Base-by-base conservation (phyloP, 2,888 invertebrate species). In the Willowsia nigromaculata region DNA sequence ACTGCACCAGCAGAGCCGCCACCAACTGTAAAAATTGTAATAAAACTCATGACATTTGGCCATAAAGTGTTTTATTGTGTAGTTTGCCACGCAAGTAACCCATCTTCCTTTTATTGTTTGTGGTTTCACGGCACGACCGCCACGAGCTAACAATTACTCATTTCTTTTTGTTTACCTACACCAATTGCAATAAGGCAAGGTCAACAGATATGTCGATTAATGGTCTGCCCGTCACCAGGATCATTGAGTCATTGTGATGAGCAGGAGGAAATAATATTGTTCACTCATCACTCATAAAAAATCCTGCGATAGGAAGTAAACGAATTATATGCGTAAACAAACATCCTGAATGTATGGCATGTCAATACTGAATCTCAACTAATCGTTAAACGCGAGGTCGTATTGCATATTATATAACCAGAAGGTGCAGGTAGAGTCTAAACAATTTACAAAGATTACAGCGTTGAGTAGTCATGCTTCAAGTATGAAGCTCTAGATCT, bases 1-100 rank as follows among this genome's bases (percentile, higher is more conserved):
- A 85, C 85, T 0, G 85, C 85, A 18, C 85, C 85, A 0, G 85
- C 85, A 22, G 65, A 65, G 40, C 90, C 90, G 27, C 83, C 82
- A 4, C 90, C 90, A 33, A 90, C 90, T 90, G 47, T 37, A 89
- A 62, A 30, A 40, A 50, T 78, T 25, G 15, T 47, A 9, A 5
- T 5, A 25, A 4, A 15, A 27, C 27, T 59, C 13, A 53, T 18
- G 6, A 7, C n/a, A 18, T 18, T 53, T 43, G 13, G 9, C n/a
- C n/a, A n/a, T n/a, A n/a, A n/a, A n/a, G n/a, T n/a, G n/a, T n/a
- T n/a, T n/a, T n/a, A n/a, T 9, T 9, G 13, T 37, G 37, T 37
- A 4, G 43, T 43, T 43, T n/a, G n/a, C 4, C 43, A 9, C 43
- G 13, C 43, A 9, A 1, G 3, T 43, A 43, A 43, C 37, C 37